A percentile compares a stretch with the other conserved stretches of the same genome.
Conservation (phyloP, 2,888 invertebrate genomes). For the Clusia tigrina region DNA sequence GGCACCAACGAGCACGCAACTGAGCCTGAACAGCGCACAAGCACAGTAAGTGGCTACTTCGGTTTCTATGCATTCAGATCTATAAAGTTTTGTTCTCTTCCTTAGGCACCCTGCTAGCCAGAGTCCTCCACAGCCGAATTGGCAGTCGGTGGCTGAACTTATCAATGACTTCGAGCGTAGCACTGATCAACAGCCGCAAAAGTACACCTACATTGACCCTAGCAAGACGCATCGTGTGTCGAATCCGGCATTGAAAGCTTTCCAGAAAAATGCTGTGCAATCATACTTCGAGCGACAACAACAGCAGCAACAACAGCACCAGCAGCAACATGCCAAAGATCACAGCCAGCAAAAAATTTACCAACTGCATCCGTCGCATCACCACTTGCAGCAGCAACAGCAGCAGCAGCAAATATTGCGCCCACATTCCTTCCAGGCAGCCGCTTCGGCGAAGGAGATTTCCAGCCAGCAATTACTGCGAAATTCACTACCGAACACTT, state of each 20-base stretch:
- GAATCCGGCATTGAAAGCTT: conserved; percentile 78
- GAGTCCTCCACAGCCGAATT: conserved; percentile 54
- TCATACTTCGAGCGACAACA: conserved; percentile 82
- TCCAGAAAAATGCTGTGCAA: conserved; percentile 82
- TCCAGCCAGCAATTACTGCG: conserved; percentile 45
- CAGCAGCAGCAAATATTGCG: conserved; percentile 51
- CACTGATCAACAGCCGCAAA: conserved; percentile 54
- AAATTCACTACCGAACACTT: conserved; percentile 61
- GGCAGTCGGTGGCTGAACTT: conserved; percentile 72
- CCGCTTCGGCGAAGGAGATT: conserved; percentile 40
- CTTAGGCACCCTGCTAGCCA: conserved; percentile 39
- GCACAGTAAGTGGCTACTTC: not conserved
- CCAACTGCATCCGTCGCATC: conserved; percentile 46
- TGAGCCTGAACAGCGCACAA: not conserved
- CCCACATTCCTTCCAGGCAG: conserved; percentile 56
- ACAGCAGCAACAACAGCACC: conserved; percentile 66
- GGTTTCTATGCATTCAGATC: not conserved
- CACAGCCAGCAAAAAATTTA: conserved; percentile 33
- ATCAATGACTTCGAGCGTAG: conserved; percentile 72
- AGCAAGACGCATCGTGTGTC: conserved; percentile 77
- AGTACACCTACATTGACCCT: conserved; percentile 76
- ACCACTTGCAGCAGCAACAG: conserved; percentile 30
- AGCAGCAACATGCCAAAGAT: conserved; percentile 54
- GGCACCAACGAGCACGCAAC: not conserved
- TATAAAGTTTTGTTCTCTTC: not conserved